These are phyloP conservation scores for Rhipidura dahli DNA, from an alignment of 2,113 vertebrate genomes.

Conservation along the genomic window DNA sequence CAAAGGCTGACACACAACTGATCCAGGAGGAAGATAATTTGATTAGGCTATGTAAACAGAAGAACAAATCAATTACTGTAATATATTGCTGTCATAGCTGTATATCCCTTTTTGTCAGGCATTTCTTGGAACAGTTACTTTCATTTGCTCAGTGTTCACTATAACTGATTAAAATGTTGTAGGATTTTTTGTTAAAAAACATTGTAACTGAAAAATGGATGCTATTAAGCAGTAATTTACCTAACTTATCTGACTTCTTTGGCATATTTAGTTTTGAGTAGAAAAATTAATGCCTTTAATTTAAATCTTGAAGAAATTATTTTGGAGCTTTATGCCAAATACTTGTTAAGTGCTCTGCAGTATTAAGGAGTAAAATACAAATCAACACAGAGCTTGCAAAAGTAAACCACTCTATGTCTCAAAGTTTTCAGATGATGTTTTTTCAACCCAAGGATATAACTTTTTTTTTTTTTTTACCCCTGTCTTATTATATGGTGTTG, in stretches of 20 bases:
- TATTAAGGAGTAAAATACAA: not conserved
- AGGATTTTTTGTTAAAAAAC: accelerated
- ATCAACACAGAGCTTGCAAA: not conserved
- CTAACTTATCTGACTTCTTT: not conserved
- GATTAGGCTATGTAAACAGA: not conserved
- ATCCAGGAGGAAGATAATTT: not conserved
- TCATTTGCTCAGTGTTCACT: not conserved
- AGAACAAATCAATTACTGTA: not conserved
- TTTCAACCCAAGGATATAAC: not conserved
- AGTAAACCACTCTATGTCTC: not conserved
- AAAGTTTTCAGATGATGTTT: not conserved
- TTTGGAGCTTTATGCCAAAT: not conserved
- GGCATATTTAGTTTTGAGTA: not conserved
- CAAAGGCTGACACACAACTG: not conserved
- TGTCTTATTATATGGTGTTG: not conserved
- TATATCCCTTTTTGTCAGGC: not conserved
- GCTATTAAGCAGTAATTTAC: not conserved
- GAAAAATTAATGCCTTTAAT: not conserved
- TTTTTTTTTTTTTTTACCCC: not conserved
- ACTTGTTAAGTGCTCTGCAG: not conserved
- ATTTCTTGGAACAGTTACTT: not conserved
- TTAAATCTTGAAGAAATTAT: not conserved
- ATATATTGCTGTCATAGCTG: not conserved
- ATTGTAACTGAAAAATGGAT: not conserved
- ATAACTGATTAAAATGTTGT: not conserved